Conservation (phyloP, 2,797 vertebrate genomes). For the Chiroxiphia lanceolata region DNA sequence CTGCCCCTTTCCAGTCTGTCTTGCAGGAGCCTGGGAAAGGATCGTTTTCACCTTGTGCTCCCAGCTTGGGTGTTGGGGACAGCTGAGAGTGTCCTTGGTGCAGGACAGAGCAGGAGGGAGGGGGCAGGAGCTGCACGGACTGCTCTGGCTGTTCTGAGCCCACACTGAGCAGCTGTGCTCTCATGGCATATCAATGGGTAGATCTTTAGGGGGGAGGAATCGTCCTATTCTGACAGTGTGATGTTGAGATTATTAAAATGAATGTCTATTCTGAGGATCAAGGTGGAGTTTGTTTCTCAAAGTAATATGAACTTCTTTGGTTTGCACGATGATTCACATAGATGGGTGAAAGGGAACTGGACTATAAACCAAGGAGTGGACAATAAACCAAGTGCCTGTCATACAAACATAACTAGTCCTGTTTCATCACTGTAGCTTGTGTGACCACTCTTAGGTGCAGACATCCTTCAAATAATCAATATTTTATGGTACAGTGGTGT, state of each 20-base stretch:
- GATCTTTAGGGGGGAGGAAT: not conserved
- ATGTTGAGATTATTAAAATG: not conserved
- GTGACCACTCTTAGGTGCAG: not conserved
- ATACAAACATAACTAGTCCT: not conserved
- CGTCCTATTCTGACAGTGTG: not conserved
- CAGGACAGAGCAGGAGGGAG: not conserved
- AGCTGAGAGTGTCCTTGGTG: not conserved
- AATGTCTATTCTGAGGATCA: not conserved
- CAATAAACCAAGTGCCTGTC: not conserved
- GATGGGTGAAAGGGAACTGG: not conserved
- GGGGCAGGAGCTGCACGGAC: not conserved
- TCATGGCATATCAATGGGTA: fast-evolving
- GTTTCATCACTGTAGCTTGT: not conserved
- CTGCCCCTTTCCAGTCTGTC: not conserved
- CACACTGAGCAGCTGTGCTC: not conserved
- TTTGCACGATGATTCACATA: not conserved
- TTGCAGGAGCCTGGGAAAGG: not conserved
- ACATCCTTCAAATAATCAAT: not conserved
- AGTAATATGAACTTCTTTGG: not conserved
- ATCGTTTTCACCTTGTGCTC: not conserved
- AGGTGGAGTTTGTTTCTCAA: not conserved
- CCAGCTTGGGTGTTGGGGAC: not conserved
- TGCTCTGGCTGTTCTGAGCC: not conserved
- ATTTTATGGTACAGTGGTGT: not conserved
- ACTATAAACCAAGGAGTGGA: not conserved